Conservation (phyloP, 1,140 invertebrate species). For the Procambarus clarkii region DNA sequence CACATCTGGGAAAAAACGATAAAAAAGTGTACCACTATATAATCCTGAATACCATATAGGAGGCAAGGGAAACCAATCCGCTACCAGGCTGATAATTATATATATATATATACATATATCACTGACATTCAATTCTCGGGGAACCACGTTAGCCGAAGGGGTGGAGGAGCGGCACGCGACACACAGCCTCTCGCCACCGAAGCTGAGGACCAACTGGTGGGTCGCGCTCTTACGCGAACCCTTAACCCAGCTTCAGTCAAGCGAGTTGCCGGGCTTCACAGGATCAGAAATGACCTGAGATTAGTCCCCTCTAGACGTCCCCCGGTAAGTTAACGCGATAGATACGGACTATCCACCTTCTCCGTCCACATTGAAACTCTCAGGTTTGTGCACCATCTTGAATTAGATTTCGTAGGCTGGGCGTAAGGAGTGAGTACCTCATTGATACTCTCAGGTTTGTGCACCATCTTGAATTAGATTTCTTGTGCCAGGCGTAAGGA, state of each 20-base stretch:
- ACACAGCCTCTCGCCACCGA: not conserved
- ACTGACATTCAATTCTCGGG: not conserved
- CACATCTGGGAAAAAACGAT: too few relatives aligned
- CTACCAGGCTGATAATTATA: not conserved
- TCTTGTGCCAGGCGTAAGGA: too few relatives aligned
- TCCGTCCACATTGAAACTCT: too few relatives aligned
- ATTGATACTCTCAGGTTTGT: too few relatives aligned
- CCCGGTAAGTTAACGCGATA: too few relatives aligned
- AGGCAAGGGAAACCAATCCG: not conserved
- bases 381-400: too few relatives aligned
- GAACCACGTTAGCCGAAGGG: not conserved
- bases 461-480: too few relatives aligned
- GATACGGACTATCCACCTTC: too few relatives aligned
- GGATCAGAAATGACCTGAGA: too few relatives aligned
- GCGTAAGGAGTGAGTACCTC: too few relatives aligned
- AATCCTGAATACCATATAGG: not conserved
- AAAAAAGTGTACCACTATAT: not conserved
- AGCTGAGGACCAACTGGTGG: conserved; percentile 27
- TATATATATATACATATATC: not conserved
- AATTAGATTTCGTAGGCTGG: too few relatives aligned
- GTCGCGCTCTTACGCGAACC: conserved; percentile 4
- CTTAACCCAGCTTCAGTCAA: conserved; percentile 36
- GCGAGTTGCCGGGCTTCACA: not conserved
- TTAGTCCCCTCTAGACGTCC: too few relatives aligned
- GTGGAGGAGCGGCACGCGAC: not conserved